These are phyloP conservation scores for Venustaconcha ellipsiformis DNA, from an alignment of 1,140 invertebrate species.

Conservation along the genomic window DNA sequence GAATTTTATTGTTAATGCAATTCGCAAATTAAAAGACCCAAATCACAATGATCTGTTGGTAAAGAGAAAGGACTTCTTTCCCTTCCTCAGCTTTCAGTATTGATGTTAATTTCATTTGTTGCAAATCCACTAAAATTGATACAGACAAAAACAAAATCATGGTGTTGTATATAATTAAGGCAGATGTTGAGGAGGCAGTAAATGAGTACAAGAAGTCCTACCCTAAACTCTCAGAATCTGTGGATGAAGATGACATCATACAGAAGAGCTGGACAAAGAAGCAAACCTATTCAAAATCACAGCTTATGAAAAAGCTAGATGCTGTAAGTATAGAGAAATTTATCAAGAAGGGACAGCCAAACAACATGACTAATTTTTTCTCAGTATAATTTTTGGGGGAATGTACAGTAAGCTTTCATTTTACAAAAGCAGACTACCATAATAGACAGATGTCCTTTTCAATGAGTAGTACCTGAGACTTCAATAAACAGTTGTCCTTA, in stretches of 20 bases:
- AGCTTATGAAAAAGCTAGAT: constrained; percentile 59
- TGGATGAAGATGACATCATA: constrained; percentile 38
- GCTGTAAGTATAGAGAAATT: constrained; percentile 45
- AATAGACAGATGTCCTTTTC: not conserved
- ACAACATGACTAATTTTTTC: not conserved
- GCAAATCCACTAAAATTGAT: not conserved
- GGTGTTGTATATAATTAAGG: constrained; percentile 30
- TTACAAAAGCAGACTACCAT: not conserved
- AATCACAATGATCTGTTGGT: too few species aligned
- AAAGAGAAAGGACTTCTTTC: too few species aligned
- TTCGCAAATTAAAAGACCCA: too few species aligned
- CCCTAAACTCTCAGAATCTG: constrained; percentile 5
- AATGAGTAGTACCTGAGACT: too few species aligned
- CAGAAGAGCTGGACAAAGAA: constrained; percentile 49
- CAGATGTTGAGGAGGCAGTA: constrained; percentile 40
- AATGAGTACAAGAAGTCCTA: constrained; percentile 35
- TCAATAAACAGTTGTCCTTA: not conserved
- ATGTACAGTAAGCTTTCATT: too few species aligned
- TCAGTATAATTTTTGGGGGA: not conserved
- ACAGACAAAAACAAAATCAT: not conserved
- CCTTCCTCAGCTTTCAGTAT: too few species aligned
- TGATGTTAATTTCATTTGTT: not conserved
- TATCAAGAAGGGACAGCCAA: not conserved
- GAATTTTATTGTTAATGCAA: too few species aligned
- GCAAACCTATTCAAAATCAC: constrained; percentile 43